Percentiles rank a stretch among this genome's conserved stretches.
Conservation (phyloP, 2,113 vertebrate genomes). For the Typhlomys cinereus region DNA sequence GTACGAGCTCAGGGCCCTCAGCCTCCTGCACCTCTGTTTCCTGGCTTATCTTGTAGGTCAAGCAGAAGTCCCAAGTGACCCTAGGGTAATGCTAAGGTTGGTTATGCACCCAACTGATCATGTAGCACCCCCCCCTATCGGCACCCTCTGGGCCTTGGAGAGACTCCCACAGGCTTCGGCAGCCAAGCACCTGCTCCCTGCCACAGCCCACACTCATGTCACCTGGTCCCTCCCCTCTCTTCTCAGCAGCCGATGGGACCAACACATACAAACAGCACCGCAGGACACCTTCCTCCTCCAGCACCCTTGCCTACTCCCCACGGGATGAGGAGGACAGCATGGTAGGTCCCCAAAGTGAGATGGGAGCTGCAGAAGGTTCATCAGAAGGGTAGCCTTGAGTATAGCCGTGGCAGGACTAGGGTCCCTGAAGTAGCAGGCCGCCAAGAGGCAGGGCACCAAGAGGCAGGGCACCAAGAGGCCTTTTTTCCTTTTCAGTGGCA, state of each 20-base stretch:
- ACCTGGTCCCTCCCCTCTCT: neutral
- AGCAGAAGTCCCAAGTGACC: neutral
- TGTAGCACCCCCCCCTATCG: neutral
- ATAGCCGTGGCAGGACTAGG: too few relatives aligned
- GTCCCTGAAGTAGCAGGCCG: neutral
- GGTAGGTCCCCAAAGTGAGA: slow-evolving; percentile 84
- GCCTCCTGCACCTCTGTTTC: neutral
- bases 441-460: neutral
- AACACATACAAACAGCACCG: slow-evolving; percentile 95
- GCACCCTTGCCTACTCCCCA: slow-evolving; percentile 94
- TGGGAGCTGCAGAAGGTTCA: neutral
- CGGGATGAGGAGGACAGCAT: slow-evolving; percentile 96
- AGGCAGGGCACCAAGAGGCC: neutral
- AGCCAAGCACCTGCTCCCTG: neutral
- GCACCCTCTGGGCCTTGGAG: neutral
- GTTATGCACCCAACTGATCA: neutral
- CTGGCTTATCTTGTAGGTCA: neutral
- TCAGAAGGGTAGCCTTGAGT: neutral
- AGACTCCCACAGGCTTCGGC: neutral
- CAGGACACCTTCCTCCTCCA: slow-evolving; percentile 95
- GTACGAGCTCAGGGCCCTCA: neutral
- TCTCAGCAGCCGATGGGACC: slow-evolving; percentile 88
- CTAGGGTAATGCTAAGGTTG: neutral
- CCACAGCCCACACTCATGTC: neutral
- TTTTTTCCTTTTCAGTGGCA: neutral